Conservation (phyloP, 2,888 invertebrate species). For the Mythimna loreyi region DNA sequence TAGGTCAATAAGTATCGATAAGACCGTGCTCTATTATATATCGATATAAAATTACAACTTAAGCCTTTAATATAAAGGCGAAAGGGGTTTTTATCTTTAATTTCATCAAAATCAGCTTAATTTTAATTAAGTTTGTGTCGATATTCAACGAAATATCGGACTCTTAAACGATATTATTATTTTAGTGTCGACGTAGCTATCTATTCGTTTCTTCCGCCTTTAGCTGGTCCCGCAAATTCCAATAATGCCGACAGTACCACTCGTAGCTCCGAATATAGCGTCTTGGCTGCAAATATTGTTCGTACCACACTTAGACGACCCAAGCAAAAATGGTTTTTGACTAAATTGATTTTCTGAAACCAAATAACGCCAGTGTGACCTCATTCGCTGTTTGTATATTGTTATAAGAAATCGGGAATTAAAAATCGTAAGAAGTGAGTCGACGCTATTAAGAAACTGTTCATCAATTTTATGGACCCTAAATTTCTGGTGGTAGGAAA, state of each 20-base stretch:
- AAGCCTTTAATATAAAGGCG: constrained; percentile 7
- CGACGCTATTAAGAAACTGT: constrained; percentile 84
- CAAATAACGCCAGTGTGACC: constrained; percentile 63
- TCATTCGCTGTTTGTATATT: constrained; percentile 58
- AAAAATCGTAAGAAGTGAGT: constrained; percentile 74
- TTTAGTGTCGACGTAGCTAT: constrained; percentile 56
- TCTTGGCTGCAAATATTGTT: constrained; percentile 81
- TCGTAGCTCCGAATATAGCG: constrained; percentile 77
- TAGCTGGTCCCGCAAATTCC: constrained; percentile 73
- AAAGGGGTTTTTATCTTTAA: constrained; percentile 15
- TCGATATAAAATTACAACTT: constrained; percentile 14
- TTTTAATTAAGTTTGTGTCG: constrained; percentile 40
- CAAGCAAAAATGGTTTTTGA: constrained; percentile 77
- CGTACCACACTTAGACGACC: constrained; percentile 75
- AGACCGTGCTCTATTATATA: constrained; percentile 4
- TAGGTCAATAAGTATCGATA: constrained; percentile 20
- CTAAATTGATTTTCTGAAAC: constrained; percentile 77
- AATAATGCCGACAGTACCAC: constrained; percentile 79
- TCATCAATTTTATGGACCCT: constrained; percentile 89
- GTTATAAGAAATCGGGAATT: constrained; percentile 62
- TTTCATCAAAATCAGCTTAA: constrained; percentile 30
- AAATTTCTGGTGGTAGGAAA: constrained; percentile 86
- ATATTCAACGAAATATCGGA: constrained; percentile 42
- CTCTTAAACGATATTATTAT: constrained; percentile 54
- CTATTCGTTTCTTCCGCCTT: constrained; percentile 63